Base-by-base conservation (phyloP, 2,797 vertebrate species). In the Pempheris klunzingeri region DNA sequence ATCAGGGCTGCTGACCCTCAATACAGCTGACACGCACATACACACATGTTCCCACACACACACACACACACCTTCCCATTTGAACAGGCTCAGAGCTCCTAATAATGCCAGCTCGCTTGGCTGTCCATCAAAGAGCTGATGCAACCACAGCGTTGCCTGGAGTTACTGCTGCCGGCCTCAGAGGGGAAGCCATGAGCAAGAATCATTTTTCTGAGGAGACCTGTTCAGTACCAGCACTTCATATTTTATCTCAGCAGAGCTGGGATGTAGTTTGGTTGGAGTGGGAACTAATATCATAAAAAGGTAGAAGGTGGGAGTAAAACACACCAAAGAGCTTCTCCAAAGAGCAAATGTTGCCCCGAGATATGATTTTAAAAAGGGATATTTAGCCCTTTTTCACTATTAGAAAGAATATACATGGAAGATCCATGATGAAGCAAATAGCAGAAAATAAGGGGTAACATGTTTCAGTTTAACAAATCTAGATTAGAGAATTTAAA, bases 111-210 rank as follows among this genome's bases (percentile, higher is more conserved):
- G 59, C 63, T 17, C 13, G 47, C 71, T 55, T 4, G 2, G 34
- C 75, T 67, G 86, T 84, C 73, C n/a, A 3, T 88, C 85, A 84
- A 24, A 76, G 59, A 66, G 74, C 78, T 90, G 80, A 88, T 1
- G 62, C 73, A 79, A 88, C 71, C 32, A 0, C 18, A 4, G 30
- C 7, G 2, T n/a, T 14, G 58, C 41, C 62, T 67, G 59, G 49
- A 68, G 77, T 68, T 72, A 58, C 80, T 3, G 26, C 54, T 0
- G 59, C 17, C 5, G 36, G 32, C 76, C 83, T 80, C 82, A 20
- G 44, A 41, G 85, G 67, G 71, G 78, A 73, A 49, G 47, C 65
- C 32, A 20, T 5, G 71, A 73, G 71, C 62, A 65, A 20, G 1
- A 38, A 4, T 28, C 47, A 10, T 3, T n/a, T n/a, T 38, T 15